Percentiles rank a stretch among this genome's conserved stretches.
Evolutionary conservation across 1,140 invertebrate species (phyloP).

Genomic region (Drosophila pseudoananassae): DNA sequence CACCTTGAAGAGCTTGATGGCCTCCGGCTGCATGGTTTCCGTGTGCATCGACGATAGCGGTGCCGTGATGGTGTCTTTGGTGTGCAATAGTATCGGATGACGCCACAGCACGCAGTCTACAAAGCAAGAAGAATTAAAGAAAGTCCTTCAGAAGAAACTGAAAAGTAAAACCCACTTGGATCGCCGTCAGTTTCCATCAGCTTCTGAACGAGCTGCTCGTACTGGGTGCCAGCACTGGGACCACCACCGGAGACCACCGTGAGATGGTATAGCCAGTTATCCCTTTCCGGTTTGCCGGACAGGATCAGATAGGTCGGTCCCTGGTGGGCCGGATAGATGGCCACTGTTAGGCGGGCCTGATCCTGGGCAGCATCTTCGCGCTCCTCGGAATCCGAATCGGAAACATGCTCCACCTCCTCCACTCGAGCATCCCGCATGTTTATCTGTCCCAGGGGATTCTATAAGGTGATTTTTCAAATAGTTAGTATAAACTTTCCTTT

Average conservation of each 20-base stretch:
- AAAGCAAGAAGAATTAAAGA: conserved; percentile 28
- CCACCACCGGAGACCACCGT: conserved; percentile 97
- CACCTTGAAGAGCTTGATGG: conserved; percentile 97
- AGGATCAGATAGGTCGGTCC: conserved; percentile 96
- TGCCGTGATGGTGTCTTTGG: conserved; percentile 93
- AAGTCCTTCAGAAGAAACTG: not conserved
- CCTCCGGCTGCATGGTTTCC: conserved; percentile 93
- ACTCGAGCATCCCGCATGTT: conserved; percentile 97
- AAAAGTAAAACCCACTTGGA: conserved; percentile 87
- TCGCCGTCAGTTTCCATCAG: conserved; percentile 98
- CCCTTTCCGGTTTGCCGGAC: conserved; percentile 94
- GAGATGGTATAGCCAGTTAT: conserved; percentile 97
- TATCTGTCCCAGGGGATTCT: conserved; percentile 97
- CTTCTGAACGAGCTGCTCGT: conserved; percentile 96
- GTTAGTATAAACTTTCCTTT: not conserved
- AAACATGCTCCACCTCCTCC: conserved; percentile 96
- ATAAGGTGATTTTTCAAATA: not conserved
- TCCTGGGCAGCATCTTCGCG: conserved; percentile 88
- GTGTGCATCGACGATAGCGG: conserved; percentile 94
- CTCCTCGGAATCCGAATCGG: conserved; percentile 96
- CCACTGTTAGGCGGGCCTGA: conserved; percentile 92
- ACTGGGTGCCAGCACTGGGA: conserved; percentile 95
- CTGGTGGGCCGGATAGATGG: conserved; percentile 95
- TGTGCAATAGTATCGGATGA: conserved; percentile 95
- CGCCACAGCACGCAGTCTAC: conserved; percentile 95